Evolutionary conservation across 1,140 invertebrate genomes (phyloP), one percentile per base, ranked within the genome.

Genomic region (Drosophila paulistorum): DNA sequence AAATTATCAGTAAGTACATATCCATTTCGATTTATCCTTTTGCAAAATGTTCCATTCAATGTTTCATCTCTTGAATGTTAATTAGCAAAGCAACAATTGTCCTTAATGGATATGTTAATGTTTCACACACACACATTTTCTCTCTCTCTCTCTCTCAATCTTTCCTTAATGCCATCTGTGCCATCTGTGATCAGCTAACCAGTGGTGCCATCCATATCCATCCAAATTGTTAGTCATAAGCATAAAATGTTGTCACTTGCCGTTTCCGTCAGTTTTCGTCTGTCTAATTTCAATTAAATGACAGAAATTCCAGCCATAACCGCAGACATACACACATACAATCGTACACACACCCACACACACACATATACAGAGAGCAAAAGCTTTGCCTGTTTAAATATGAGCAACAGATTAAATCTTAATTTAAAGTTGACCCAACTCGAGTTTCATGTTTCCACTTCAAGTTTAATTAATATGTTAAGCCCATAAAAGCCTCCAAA

Each of bases 401-500:
- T 87, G 80, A 89, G 83, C 84, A 87, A 89, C 79, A 89, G 83
- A 87, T 87, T 87, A 87, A 89, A 87, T 89, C 73, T 79, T 83
- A 87, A 87, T 87, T 86, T 87, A 80, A 87, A 87, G 80, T 87
- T 87, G 72, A 76, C 74, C 65, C 77, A 70, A 57, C 42, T 57
- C 48, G 63, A 61, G 68, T 65, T 74, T 61, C 74, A 57, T 79
- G 80, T 86, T 79, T 79, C 76, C 80, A 83, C 84, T 87, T 89
- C 55, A 89, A 89, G 76, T 87, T 87, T 89, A 87, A 87, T 87
- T 87, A 87, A 87, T 87, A 87, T 89, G 84, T 89, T 87, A 89
- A 87, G 84, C 84, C 71, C 77, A 75, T 83, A 77, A 83, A 79
- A 80, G 77, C 79, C 68, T 68, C 64, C 57, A 11, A 74, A 77